Conservation (phyloP, 2,113 vertebrate genomes). For the Gyps fulvus region DNA sequence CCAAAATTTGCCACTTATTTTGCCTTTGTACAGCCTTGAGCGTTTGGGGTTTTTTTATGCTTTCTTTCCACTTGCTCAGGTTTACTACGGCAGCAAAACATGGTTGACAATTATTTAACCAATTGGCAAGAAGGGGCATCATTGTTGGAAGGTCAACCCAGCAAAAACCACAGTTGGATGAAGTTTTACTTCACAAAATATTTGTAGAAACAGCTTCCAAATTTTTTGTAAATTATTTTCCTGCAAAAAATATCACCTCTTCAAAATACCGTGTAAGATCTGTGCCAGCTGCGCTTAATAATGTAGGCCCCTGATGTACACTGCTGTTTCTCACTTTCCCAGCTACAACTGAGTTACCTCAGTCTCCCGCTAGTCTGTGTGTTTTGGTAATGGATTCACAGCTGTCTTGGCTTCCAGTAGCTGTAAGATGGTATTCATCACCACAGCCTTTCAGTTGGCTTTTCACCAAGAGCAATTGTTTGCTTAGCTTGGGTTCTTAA, state of each 20-base stretch:
- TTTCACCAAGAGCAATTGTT: neutral
- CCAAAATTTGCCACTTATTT: neutral
- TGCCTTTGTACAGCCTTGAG: neutral
- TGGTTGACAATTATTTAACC: neutral
- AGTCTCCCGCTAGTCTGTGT: neutral
- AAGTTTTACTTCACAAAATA: neutral
- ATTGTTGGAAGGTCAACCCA: neutral
- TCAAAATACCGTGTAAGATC: neutral
- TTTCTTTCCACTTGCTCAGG: neutral
- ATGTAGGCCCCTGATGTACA: neutral
- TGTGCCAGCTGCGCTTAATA: neutral
- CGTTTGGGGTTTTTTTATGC: neutral
- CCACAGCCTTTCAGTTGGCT: neutral
- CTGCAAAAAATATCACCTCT: neutral
- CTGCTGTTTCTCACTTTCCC: neutral
- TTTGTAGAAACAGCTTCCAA: neutral
- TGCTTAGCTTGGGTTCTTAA: neutral
- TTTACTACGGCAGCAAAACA: neutral
- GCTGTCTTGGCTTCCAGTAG: neutral
- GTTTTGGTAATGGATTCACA: neutral
- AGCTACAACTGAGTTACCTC: neutral
- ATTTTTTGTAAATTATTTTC: neutral
- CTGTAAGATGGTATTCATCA: neutral
- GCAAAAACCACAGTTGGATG: neutral
- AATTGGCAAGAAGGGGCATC: neutral